A percentile compares a stretch with the other conserved stretches of the same genome.
These are phyloP conservation scores for Hydrotaea cyrtoneurina DNA, from an alignment of 2,888 invertebrate genomes.

Conservation along the genomic window DNA sequence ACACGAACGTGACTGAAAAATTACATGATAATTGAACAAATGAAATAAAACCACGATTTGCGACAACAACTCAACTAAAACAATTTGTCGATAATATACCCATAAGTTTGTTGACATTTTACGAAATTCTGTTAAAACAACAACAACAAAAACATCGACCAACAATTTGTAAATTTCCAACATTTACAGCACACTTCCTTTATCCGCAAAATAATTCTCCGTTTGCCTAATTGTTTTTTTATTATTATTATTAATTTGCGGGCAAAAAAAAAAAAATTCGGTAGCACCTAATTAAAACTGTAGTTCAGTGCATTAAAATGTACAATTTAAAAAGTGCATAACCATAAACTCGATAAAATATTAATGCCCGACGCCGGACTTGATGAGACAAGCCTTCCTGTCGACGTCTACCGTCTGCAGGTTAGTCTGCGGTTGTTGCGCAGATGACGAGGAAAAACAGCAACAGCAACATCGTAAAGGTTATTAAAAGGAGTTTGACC, in stretches of 20 bases:
- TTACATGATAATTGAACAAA: no score
- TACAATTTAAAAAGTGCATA: slow-evolving; percentile 35
- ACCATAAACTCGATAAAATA: slow-evolving; percentile 53
- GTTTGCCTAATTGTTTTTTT: neutral
- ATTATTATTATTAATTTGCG: slow-evolving; percentile 1
- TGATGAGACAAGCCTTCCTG: slow-evolving; percentile 57
- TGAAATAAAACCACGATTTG: no score
- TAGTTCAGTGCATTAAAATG: slow-evolving; percentile 53
- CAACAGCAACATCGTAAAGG: no score
- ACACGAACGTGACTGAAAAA: no score
- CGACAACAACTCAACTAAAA: no score
- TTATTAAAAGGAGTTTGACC: slow-evolving; percentile 50
- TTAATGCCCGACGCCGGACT: neutral
- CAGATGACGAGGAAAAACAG: neutral
- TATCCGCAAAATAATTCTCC: neutral
- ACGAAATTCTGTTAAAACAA: no score
- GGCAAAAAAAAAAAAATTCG: slow-evolving; percentile 50
- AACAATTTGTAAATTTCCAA: neutral
- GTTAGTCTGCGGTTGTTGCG: neutral
- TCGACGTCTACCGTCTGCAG: neutral
- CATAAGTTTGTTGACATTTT: no score
- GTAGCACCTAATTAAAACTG: slow-evolving; percentile 64
- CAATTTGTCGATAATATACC: no score
- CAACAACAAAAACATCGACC: no score
- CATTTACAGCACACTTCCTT: neutral